Evolutionary conservation across 2,888 invertebrate species (phyloP), one percentile per base, ranked within the genome.

Genomic region (Ceratothoa steindachneri): DNA sequence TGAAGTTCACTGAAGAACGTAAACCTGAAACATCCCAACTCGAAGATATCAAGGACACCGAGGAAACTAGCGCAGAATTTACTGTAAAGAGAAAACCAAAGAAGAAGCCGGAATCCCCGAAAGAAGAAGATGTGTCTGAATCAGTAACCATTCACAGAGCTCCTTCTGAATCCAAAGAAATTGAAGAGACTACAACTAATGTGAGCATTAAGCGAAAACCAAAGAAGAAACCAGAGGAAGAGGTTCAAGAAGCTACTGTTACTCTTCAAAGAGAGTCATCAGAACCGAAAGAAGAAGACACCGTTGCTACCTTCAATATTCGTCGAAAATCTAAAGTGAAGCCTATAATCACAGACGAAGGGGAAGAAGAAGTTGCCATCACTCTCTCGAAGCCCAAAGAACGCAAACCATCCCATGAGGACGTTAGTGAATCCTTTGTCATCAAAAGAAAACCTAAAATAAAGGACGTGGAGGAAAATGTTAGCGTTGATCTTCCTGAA

Each of bases 51-150:
- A 41, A 41, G 41, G 41, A 85, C 85, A 71, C 83, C 84, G 29
- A 82, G 15, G 41, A 41, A 15, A 41, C 41, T 9, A 60, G 22
- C n/a, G 76, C 73, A 29, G 72, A 71, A 77, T 80, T 74, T 73
- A 81, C 72, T 71, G 73, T 75, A 52, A 81, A 81, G 87, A 88
- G 84, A 87, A 86, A 81, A 85, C 87, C 72, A 85, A 86, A 75
- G 87, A 87, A 77, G 30, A 87, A 86, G 1, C 22, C 41, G 2
- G n/a, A 30, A 22, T 15, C 12, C 9, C 30, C 30, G 2, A 19
- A 30, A 30, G 67, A 67, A 2, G 15, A 28, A 15, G 29, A 53
- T 1, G 19, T 69, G 7, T 12, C 29, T 15, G 68, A 72, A 28
- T 30, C 30, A 1, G 67, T 55, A 22, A 55, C 52, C 29, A 29